Evolutionary conservation across 2,888 invertebrate species (phyloP), one percentile per base, ranked within the genome.

Genomic region (Lasioglossum oenotherae): DNA sequence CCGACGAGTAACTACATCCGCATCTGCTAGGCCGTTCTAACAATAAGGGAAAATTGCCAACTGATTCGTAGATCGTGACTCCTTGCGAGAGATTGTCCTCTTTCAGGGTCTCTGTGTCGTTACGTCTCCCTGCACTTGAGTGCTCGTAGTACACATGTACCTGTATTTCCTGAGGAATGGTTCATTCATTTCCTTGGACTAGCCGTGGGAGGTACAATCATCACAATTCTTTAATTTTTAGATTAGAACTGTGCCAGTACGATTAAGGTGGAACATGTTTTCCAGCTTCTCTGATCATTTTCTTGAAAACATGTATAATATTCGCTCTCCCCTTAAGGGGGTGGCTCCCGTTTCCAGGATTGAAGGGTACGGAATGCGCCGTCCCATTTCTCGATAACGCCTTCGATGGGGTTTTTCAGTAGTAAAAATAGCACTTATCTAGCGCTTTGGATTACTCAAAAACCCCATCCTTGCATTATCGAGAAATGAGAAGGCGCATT

Each of bases 41-140:
- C 41, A 41, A 71, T 71, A n/a, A 71, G 81, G 83, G 78, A 85
- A 89, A 88, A 74, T 87, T 69, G 38, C 78, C 80, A 81, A 85
- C 80, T 73, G 85, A 73, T 71, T 84, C 81, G 49, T 79, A 72
- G 72, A 80, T 83, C 79, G 49, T 74, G 23, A 82, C 85, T 89
- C 82, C 81, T 73, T 12, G 19, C 27, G n/a, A 27, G 60, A 41
- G 38, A 75, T 75, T 75, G 38, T 44, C 41, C 41, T 64, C n/a
- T 14, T 71, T 71, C 41, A 71, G 23, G 71, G 41, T 10, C 38
- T 8, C 38, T 4, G 12, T 12, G 12, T 41, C 67, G 67, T 67
- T 67, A 67, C 67, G 67, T 67, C 31, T 23, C 23, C 67, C 31
- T 67, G 67, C 67, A 38, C 67, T 23, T 23, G 67, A 67, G 19